A percentile compares a stretch with the other conserved stretches of the same genome.
Conservation (phyloP, 2,888 invertebrate genomes). For the Tineola bisselliella region DNA sequence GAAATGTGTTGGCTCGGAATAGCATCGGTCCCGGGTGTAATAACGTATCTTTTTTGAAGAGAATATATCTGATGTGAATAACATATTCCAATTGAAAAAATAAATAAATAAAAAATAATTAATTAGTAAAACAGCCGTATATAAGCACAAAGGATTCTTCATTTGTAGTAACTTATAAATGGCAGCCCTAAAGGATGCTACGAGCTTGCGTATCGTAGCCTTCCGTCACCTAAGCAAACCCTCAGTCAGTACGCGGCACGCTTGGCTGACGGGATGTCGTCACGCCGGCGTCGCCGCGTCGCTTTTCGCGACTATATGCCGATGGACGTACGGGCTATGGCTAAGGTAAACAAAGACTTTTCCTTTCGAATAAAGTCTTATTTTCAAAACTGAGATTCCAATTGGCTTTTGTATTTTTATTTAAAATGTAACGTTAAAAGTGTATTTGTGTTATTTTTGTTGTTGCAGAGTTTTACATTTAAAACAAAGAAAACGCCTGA, state of each 20-base stretch:
- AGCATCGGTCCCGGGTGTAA: not conserved
- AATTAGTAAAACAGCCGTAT: too few relatives aligned
- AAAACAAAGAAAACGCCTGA: not conserved
- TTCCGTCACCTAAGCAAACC: not conserved
- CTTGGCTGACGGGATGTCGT: slow-evolving; percentile 44
- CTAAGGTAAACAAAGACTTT: slow-evolving; percentile 39
- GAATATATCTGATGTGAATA: too few relatives aligned
- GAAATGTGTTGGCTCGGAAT: not conserved
- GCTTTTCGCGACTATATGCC: slow-evolving; percentile 59
- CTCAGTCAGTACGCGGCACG: slow-evolving; percentile 45
- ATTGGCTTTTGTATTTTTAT: too few relatives aligned
- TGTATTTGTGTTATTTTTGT: too few relatives aligned
- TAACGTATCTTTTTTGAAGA: too few relatives aligned
- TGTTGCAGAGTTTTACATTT: too few relatives aligned
- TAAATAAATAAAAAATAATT: too few relatives aligned
- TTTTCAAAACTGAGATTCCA: too few relatives aligned
- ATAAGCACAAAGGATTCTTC: too few relatives aligned
- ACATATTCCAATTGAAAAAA: too few relatives aligned
- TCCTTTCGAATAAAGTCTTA: not conserved
- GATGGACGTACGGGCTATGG: slow-evolving; percentile 59
- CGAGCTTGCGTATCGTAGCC: slow-evolving; percentile 13
- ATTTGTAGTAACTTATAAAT: slow-evolving; percentile 14
- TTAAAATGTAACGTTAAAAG: too few relatives aligned
- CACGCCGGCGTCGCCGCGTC: slow-evolving; percentile 56
- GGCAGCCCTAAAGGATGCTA: slow-evolving; percentile 16